Conservation (phyloP, 2,113 vertebrate genomes). For the Odocoileus virginianus region DNA sequence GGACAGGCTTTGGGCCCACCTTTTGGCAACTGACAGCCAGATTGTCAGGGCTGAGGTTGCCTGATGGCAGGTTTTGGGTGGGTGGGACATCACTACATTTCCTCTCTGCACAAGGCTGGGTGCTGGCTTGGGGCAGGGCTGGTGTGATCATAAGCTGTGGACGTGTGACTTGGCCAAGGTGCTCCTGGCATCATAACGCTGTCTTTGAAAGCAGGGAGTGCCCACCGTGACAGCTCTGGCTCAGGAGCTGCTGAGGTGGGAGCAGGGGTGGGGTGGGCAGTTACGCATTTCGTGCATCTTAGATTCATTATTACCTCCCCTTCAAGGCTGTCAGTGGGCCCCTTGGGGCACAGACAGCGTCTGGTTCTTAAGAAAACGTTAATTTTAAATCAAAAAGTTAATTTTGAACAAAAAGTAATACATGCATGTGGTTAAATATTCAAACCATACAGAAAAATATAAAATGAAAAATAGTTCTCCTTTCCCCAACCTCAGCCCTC, state of each 20-base stretch:
- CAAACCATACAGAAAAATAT: constrained; percentile 45
- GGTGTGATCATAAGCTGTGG: background rate
- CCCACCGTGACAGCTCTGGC: background rate
- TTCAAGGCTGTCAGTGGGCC: background rate
- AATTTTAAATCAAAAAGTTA: constrained; percentile 66
- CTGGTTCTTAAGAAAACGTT: constrained; percentile 46
- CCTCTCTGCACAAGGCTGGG: background rate
- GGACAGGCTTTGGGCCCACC: background rate
- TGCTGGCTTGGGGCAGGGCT: background rate
- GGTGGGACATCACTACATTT: too few species aligned
- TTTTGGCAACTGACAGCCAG: background rate
- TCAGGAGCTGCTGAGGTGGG: background rate
- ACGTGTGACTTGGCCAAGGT: background rate
- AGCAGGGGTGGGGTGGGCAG: too few species aligned
- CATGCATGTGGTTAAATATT: constrained; percentile 51
- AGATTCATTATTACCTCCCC: background rate
- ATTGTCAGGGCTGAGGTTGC: background rate
- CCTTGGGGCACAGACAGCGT: constrained; percentile 28
- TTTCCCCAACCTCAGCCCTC: background rate
- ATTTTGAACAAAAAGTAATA: constrained; percentile 54
- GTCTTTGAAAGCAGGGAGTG: background rate
- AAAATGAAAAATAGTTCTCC: constrained; percentile 27
- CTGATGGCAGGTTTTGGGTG: background rate
- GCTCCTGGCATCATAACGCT: background rate
- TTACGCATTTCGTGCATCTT: background rate